Evolutionary conservation across 1,140 invertebrate species (phyloP), one percentile per base, ranked within the genome.

Genomic region (Oedothorax gibbosus): DNA sequence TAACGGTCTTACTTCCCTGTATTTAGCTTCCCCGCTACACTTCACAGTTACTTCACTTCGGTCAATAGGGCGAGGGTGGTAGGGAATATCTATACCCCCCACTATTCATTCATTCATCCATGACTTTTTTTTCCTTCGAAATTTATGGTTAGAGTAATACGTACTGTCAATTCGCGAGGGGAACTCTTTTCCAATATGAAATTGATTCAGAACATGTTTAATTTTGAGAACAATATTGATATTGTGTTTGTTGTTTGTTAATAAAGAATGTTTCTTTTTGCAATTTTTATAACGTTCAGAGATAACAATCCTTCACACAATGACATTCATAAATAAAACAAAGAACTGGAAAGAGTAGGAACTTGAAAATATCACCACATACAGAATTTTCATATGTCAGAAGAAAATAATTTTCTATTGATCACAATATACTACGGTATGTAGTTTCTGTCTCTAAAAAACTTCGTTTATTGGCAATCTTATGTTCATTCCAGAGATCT

Each of bases 331-430:
- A 79, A 54, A 56, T 79, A 79, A 68, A 79, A 66, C n/a, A 79
- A 68, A 12, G 9, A 79, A 21, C 14, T 68, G 2, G 50, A 18
- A 20, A 79, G 62, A 0, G 51, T 54, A 18, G 76, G 76, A 21
- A 79, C 50, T 79, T 50, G 49, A 68, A 79, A 79, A 66, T 79
- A 66, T 79, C 62, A 15, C 76, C 54, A 64, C 76, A 79, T 54
- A 79, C 35, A 10, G 51, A 79, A 14, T 53, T n/a, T 21, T 79
- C 76, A 49, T 50, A 12, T 11, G 8, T 9, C 11, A 65, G 56
- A 21, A 66, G 20, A 14, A 54, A 12, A 53, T 66, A 79, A 15
- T 68, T 53, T 21, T 79, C 76, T 12, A 79, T 49, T 12, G 51
- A 54, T 60, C 76, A 79, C 14, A 66, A 14, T 15, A 79, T 64